These are phyloP conservation scores for Petrocephalus zakoni DNA, from an alignment of 2,113 vertebrate genomes.

Conservation along the genomic window DNA sequence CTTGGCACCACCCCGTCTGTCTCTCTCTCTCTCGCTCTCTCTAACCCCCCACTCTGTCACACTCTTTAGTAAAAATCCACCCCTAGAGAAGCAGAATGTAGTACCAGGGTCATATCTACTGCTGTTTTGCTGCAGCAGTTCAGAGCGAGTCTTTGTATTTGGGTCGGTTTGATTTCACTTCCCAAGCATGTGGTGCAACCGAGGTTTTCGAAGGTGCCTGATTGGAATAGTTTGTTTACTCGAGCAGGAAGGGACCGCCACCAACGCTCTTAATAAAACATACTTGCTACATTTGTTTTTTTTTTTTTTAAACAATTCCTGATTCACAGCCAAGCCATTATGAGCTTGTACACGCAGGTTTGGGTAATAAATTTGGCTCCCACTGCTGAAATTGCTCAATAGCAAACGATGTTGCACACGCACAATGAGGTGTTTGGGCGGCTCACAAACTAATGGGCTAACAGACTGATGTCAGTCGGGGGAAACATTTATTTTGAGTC, in stretches of 20 bases:
- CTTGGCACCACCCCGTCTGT: neutral
- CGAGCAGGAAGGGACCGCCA: neutral
- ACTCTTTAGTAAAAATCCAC: neutral
- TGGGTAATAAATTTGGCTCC: neutral
- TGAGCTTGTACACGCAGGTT: neutral
- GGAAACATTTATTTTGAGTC: neutral
- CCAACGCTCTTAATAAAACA: neutral
- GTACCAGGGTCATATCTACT: neutral
- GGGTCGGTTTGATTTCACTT: neutral
- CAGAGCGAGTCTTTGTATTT: neutral
- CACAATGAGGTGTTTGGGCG: neutral
- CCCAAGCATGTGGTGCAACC: neutral
- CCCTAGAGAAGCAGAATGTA: neutral
- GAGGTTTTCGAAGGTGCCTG: neutral
- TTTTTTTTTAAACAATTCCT: neutral
- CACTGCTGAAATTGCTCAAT: conserved; percentile 5
- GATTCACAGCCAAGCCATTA: neutral
- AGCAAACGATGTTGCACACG: neutral
- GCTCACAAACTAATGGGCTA: neutral
- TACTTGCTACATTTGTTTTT: neutral
- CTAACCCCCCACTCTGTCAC: neutral
- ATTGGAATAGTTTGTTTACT: neutral
- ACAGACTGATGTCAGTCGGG: neutral
- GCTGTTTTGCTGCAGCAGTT: neutral
- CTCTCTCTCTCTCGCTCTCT: too few species aligned